These are phyloP conservation scores for Drosophila crucigera DNA, from an alignment of 2,888 invertebrate species.

Conservation along the genomic window DNA sequence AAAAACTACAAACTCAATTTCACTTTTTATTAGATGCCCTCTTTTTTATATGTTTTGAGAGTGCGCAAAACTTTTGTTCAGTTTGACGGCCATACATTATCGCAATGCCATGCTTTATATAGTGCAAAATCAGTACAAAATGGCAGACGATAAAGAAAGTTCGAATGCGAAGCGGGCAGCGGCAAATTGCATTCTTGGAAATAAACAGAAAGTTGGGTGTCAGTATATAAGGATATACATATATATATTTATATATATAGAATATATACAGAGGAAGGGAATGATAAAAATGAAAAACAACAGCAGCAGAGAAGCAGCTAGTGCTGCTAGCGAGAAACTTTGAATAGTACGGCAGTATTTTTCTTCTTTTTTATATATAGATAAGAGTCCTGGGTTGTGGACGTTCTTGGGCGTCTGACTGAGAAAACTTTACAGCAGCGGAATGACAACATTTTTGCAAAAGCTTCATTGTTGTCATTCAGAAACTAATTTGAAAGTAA, in stretches of 20 bases:
- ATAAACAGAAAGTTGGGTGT: constrained; percentile 77
- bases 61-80: constrained; percentile 47
- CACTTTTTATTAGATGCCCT: constrained; percentile 61
- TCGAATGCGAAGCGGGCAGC: constrained; percentile 50
- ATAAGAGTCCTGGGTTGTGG: not conserved
- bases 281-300: constrained; percentile 66
- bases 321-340: constrained; percentile 54
- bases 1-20: constrained; percentile 70
- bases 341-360: constrained; percentile 65
- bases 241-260: constrained; percentile 13
- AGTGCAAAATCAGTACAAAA: constrained; percentile 79
- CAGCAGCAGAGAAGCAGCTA: constrained; percentile 26
- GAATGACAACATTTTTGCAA: constrained; percentile 83
- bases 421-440: constrained; percentile 75
- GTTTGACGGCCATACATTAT: constrained; percentile 69
- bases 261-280: constrained; percentile 37
- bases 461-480: constrained; percentile 80
- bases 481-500: constrained; percentile 83
- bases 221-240: constrained; percentile 17
- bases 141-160: constrained; percentile 75
- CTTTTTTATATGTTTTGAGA: constrained; percentile 15
- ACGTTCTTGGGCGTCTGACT: constrained; percentile 12
- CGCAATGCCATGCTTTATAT: constrained; percentile 75
- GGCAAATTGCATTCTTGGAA: constrained; percentile 78
- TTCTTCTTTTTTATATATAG: not conserved